Evolutionary conservation across 2,797 vertebrate genomes (phyloP).

Genomic region (Acipenser oxyrinchus): DNA sequence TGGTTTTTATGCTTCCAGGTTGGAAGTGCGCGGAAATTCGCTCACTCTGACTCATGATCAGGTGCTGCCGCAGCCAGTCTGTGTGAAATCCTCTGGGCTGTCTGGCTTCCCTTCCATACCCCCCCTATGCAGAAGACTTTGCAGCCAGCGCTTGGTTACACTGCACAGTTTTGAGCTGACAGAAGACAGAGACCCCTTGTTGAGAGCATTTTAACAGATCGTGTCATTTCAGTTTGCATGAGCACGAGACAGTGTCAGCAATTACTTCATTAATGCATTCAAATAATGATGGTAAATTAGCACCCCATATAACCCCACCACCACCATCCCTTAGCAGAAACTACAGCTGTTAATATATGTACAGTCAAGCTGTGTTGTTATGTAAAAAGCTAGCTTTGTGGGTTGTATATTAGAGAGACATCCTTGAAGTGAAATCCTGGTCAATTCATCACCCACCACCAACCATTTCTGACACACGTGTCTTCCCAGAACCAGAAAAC

Average conservation of each 20-base stretch:
- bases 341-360: neutral
- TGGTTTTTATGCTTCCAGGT: slow-evolving; percentile 6
- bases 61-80: slow-evolving; percentile 51
- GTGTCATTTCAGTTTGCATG: no score
- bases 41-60: slow-evolving; percentile 31
- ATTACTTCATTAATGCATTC: slow-evolving; percentile 3
- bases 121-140: slow-evolving; percentile 23
- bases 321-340: neutral
- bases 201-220: no score
- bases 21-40: slow-evolving; percentile 3
- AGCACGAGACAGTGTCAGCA: no score
- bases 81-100: slow-evolving; percentile 60
- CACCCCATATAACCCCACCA: neutral
- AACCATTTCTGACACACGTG: no score
- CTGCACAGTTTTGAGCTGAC: slow-evolving; percentile 20
- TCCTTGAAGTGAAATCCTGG: no score
- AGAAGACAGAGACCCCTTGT: slow-evolving; percentile 32
- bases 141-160: slow-evolving; percentile 11
- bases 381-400: neutral
- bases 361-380: neutral
- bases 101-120: slow-evolving; percentile 38
- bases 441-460: no score
- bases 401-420: no score
- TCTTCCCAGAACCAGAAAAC: no score
- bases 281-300: neutral